Percentiles rank a stretch among this genome's conserved stretches.
phyloP scores from a whole-genome alignment of 2,113 vertebrate genomes.

The Lipotes vexillifer region DNA sequence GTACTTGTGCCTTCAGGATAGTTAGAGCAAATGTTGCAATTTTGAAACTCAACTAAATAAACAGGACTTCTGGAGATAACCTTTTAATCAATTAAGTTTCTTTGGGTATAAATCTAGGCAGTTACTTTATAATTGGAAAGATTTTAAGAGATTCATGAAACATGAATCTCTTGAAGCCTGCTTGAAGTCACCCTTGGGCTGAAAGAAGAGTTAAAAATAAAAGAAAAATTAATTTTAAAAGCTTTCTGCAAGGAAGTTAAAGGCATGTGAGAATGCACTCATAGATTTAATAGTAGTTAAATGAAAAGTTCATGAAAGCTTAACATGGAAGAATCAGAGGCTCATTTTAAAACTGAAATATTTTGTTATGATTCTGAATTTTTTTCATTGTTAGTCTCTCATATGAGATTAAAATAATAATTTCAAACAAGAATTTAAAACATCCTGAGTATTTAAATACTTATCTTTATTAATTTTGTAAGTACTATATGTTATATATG shows the following conservation, averaged over 20 bases:
- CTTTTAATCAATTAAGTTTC: constrained; percentile 49
- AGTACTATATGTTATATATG: not conserved
- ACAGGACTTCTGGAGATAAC: constrained; percentile 5
- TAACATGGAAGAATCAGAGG: not conserved
- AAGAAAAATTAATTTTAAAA: constrained; percentile 50
- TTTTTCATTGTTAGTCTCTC: not conserved
- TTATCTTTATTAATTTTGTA: constrained; percentile 3
- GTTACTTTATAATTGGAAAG: constrained; percentile 46
- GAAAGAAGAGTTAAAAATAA: constrained; percentile 48
- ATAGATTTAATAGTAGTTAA: not conserved
- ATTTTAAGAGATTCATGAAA: constrained; percentile 46
- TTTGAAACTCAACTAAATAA: constrained; percentile 39
- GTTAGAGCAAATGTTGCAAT: constrained; percentile 30
- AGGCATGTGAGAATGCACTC: not conserved
- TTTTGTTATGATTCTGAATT: not conserved
- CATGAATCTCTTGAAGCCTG: no score
- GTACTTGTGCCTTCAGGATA: not conserved
- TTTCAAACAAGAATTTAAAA: not conserved
- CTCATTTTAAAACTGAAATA: constrained; percentile 29
- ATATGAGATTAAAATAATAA: not conserved
- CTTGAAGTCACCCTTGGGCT: constrained; percentile 10
- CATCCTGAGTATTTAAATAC: constrained; percentile 1
- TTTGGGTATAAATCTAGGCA: constrained; percentile 45
- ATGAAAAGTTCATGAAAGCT: not conserved
- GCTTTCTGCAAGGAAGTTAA: not conserved